Conservation (phyloP, 2,797 vertebrate species). For the Pyrocephalus nanus region DNA sequence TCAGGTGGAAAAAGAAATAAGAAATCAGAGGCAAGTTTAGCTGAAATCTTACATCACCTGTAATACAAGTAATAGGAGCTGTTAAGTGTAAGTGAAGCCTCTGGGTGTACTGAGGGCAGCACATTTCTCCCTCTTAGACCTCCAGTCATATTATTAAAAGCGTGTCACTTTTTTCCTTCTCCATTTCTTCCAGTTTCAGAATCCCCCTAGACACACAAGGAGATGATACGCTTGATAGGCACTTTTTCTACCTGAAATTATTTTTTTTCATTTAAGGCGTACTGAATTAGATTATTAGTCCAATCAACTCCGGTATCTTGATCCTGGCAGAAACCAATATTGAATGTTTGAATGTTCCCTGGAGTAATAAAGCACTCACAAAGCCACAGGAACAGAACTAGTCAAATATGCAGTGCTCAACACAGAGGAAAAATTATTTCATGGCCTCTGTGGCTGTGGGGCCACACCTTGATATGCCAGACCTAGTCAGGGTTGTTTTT, state of each 20-base stretch:
- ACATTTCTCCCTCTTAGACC: slow-evolving; percentile 17
- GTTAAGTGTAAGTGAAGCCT: background rate
- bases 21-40: background rate
- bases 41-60: background rate
- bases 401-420: background rate
- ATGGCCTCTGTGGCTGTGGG: background rate
- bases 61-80: background rate
- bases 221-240: background rate
- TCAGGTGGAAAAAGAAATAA: background rate
- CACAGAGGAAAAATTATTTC: background rate
- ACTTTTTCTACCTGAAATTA: background rate
- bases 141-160: slow-evolving; percentile 7
- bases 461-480: background rate
- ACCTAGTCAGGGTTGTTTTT: background rate
- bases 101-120: background rate
- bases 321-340: background rate
- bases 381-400: background rate
- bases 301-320: background rate
- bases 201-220: background rate
- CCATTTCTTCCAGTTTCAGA: slow-evolving; percentile 30
- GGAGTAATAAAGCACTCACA: background rate
- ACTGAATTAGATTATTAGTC: background rate
- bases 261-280: background rate
- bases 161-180: background rate
- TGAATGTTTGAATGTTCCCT: background rate